phyloP scores from a whole-genome alignment of 2,113 vertebrate genomes.

The Octodon degus region DNA sequence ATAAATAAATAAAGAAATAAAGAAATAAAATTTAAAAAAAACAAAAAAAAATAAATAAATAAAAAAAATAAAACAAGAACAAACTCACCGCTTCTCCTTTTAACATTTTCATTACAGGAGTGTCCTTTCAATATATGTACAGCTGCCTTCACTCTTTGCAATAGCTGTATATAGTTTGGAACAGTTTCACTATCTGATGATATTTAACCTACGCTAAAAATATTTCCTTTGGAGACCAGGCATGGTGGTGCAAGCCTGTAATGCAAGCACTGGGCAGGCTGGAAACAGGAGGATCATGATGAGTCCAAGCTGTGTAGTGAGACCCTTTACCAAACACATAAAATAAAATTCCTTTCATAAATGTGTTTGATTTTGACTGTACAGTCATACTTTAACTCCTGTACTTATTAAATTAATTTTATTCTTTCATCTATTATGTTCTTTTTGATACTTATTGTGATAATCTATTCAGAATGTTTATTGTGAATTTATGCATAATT shows the following conservation, averaged over 20 bases:
- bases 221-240: neutral
- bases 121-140: neutral
- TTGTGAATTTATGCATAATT: neutral
- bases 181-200: neutral
- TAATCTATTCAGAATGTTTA: neutral
- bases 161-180: neutral
- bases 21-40: too few relatives aligned
- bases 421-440: neutral
- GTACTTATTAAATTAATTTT: neutral
- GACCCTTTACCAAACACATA: too few relatives aligned
- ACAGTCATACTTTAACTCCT: neutral
- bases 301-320: too few relatives aligned
- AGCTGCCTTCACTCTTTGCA: neutral
- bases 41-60: too few relatives aligned
- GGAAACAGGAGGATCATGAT: too few relatives aligned
- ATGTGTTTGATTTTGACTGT: neutral
- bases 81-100: neutral
- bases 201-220: conserved; percentile 12
- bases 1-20: too few relatives aligned
- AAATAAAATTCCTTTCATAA: neutral
- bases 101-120: neutral
- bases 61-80: neutral
- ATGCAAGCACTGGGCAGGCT: too few relatives aligned
- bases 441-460: neutral
- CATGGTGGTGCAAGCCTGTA: too few relatives aligned